Percentiles rank a stretch among this genome's conserved stretches.
These are phyloP conservation scores for Gymnarchus niloticus DNA, from an alignment of 2,113 vertebrate genomes.

Conservation along the genomic window DNA sequence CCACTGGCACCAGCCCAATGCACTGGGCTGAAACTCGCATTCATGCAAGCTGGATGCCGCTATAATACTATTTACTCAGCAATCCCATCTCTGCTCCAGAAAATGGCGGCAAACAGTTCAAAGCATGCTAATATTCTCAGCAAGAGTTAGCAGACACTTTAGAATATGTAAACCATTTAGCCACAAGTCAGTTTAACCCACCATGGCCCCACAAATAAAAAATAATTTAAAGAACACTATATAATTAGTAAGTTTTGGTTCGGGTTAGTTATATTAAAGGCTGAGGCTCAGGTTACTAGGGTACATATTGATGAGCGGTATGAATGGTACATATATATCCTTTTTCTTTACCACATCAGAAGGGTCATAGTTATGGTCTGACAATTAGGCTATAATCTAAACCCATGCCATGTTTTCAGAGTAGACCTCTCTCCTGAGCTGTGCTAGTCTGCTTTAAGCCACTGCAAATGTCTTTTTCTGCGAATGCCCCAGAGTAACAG, in stretches of 20 bases:
- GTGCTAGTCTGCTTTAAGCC: background rate
- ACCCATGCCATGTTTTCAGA: background rate
- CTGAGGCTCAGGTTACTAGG: background rate
- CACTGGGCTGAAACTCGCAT: background rate
- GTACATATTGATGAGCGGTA: background rate
- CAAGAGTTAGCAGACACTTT: background rate
- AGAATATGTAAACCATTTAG: background rate
- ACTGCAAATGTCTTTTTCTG: background rate
- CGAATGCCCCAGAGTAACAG: background rate
- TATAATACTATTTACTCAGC: background rate
- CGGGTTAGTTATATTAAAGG: background rate
- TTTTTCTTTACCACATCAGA: background rate
- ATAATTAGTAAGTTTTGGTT: too few relatives aligned
- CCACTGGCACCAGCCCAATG: conserved; percentile 35
- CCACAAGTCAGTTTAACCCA: background rate
- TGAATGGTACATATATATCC: background rate
- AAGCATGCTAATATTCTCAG: background rate
- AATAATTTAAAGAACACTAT: background rate
- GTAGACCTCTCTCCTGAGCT: background rate
- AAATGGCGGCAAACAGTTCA: too few relatives aligned
- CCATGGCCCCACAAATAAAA: background rate
- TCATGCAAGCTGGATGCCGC: background rate
- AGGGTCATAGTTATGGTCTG: background rate
- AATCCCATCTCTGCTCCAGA: background rate
- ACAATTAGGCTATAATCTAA: background rate